A percentile compares a stretch with the other conserved stretches of the same genome.
Conservation (phyloP, 2,888 invertebrate species). For the Teinopalpus imperialis region DNA sequence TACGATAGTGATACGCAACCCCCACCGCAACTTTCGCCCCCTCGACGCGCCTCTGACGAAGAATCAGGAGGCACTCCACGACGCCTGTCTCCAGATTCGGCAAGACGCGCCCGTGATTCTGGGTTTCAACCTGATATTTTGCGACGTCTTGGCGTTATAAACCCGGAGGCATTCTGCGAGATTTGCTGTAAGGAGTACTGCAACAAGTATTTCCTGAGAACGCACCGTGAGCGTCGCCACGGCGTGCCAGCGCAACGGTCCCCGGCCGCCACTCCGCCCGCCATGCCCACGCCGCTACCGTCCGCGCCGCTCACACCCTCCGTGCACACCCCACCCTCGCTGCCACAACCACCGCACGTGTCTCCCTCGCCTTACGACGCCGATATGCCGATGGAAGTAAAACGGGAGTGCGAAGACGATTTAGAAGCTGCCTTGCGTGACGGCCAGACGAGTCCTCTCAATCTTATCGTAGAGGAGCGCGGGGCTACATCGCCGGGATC, state of each 20-base stretch:
- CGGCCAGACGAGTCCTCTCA: slow-evolving; percentile 89
- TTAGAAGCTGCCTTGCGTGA: slow-evolving; percentile 71
- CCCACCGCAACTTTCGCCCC: slow-evolving; percentile 74
- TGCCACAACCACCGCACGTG: slow-evolving; percentile 84
- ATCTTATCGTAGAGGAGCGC: slow-evolving; percentile 87
- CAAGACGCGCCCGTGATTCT: slow-evolving; percentile 85
- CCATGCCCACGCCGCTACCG: slow-evolving; percentile 83
- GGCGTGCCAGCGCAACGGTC: slow-evolving; percentile 84
- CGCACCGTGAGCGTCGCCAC: slow-evolving; percentile 96
- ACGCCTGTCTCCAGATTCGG: slow-evolving; percentile 82
- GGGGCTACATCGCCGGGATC: slow-evolving; percentile 81
- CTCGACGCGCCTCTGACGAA: slow-evolving; percentile 67
- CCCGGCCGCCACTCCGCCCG: slow-evolving; percentile 63
- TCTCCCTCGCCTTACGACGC: slow-evolving; percentile 59
- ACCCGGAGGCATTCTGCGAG: slow-evolving; percentile 96
- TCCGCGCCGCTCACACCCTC: slow-evolving; percentile 89
- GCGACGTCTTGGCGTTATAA: slow-evolving; percentile 89
- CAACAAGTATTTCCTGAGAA: slow-evolving; percentile 95
- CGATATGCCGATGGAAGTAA: slow-evolving; percentile 57
- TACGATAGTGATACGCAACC: slow-evolving; percentile 83
- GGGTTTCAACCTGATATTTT: slow-evolving; percentile 88
- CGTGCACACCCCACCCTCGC: slow-evolving; percentile 82
- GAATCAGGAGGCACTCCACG: slow-evolving; percentile 79
- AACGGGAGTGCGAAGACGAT: slow-evolving; percentile 79
- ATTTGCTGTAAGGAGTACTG: slow-evolving; percentile 96